Percentiles rank a stretch among this genome's conserved stretches.
These are phyloP conservation scores for Gnathonemus echidnorhynchus DNA, from an alignment of 2,113 vertebrate species.

Conservation along the genomic window DNA sequence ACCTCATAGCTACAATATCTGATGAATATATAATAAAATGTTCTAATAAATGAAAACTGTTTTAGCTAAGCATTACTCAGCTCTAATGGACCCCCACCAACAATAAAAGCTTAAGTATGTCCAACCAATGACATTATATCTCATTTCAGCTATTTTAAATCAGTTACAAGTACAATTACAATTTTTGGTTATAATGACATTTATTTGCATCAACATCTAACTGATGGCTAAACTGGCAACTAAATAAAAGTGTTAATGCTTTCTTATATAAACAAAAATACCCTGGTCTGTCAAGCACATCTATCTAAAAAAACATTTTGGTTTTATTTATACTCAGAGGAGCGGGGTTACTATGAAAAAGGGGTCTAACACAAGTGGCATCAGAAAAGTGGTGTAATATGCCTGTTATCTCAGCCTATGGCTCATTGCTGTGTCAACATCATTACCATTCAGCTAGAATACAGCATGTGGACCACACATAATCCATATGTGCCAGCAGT, in stretches of 20 bases:
- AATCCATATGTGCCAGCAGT: neutral
- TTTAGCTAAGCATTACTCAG: neutral
- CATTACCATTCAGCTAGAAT: neutral
- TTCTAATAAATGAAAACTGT: neutral
- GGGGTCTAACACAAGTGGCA: neutral
- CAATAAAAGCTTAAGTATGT: neutral
- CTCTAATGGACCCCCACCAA: neutral
- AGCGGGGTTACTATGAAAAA: neutral
- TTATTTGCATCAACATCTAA: neutral
- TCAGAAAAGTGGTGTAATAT: neutral
- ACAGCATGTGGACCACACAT: neutral
- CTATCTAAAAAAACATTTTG: neutral
- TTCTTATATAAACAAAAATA: neutral
- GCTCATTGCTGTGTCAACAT: neutral
- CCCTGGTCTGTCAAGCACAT: neutral
- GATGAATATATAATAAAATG: neutral
- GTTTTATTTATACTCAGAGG: neutral
- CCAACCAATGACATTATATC: neutral
- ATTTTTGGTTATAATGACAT: neutral
- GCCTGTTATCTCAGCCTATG: neutral
- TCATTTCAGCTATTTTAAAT: neutral
- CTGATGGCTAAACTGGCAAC: neutral
- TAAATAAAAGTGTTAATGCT: neutral
- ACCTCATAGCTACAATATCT: neutral
- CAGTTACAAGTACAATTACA: neutral